Evolutionary conservation across 2,888 invertebrate species (phyloP).

Genomic region (Leptarthrus brevirostris): DNA sequence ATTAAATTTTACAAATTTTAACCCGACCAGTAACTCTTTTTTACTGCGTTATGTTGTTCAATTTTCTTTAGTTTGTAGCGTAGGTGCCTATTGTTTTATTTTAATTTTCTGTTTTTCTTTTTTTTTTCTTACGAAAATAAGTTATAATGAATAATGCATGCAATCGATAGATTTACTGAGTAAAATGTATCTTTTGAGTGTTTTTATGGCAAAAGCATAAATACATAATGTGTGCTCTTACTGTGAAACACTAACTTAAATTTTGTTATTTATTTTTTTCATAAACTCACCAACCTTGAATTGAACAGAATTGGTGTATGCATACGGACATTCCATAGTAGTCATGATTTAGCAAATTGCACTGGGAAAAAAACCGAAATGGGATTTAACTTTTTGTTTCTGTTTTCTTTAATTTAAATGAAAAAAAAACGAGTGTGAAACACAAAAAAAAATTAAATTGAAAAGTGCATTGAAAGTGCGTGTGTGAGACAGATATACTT

Average conservation of each 20-base stretch:
- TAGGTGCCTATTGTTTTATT: slow-evolving; percentile 4
- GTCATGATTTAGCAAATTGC: slow-evolving; percentile 49
- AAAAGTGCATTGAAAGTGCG: slow-evolving; percentile 25
- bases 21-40: background rate
- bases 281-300: slow-evolving; percentile 5
- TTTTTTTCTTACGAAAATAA: too few relatives aligned
- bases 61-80: background rate
- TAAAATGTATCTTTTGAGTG: background rate
- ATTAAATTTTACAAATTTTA: slow-evolving; percentile 24
- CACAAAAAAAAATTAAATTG: background rate
- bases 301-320: slow-evolving; percentile 46
- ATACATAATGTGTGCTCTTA: too few relatives aligned
- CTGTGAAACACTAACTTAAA: too few relatives aligned
- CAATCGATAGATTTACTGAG: too few relatives aligned
- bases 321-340: slow-evolving; percentile 51
- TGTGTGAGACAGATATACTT: slow-evolving; percentile 6
- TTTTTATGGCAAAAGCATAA: background rate
- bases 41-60: background rate
- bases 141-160: too few relatives aligned
- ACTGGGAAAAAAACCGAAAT: slow-evolving; percentile 23
- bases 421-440: background rate
- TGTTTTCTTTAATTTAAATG: slow-evolving; percentile 11
- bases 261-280: slow-evolving; percentile 8
- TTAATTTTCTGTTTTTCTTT: background rate
- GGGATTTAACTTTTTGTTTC: slow-evolving; percentile 34